Evolutionary conservation across 35 echinoderm and acorn worm species (phyloP), one percentile per base, ranked within the genome.

Genomic region (Heliocidaris erythrogramma): DNA sequence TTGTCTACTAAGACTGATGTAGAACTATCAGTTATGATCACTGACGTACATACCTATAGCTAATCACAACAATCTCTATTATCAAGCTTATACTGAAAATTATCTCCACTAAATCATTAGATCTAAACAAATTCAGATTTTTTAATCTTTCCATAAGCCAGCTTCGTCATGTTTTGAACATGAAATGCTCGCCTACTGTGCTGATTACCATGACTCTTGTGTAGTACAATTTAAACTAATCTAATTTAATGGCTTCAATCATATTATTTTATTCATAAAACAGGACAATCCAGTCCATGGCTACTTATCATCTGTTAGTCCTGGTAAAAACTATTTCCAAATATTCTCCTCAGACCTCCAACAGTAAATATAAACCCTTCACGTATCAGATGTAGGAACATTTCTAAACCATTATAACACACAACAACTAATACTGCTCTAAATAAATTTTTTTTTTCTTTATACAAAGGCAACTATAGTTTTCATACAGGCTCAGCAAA

Each of bases 401-500:
- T 27, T 27, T 7, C 8, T n/a, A 78, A n/a, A 27, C 65, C 65
- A n/a, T 78, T n/a, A 78, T 27, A 78, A 78, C 65, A 78, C 65
- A 78, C 65, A 78, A 78, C 65, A 78, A 78, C 65, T 78, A 78
- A 78, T 78, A 78, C 65, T 78, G 65, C 65, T 27, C 65, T 78
- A 78, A 78, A 78, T 78, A 78, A 78, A 78, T 78, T 78, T 27
- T 78, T 7, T 42, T 78, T 78, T 78, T 78, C 65, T 78, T 78
- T 78, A 78, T 78, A 78, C 65, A 78, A 78, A 78, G 65, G 65
- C 65, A 78, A 78, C 65, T 78, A 78, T 78, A 78, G 65, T 78
- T 78, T 24, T 27, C 65, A 78, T 78, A 78, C 27, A 78, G 65
- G 65, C 65, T 78, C 17, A 78, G 65, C 65, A 78, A 78, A 27